Conservation (phyloP, 2,113 vertebrate genomes). For the Atlantisia rogersi region DNA sequence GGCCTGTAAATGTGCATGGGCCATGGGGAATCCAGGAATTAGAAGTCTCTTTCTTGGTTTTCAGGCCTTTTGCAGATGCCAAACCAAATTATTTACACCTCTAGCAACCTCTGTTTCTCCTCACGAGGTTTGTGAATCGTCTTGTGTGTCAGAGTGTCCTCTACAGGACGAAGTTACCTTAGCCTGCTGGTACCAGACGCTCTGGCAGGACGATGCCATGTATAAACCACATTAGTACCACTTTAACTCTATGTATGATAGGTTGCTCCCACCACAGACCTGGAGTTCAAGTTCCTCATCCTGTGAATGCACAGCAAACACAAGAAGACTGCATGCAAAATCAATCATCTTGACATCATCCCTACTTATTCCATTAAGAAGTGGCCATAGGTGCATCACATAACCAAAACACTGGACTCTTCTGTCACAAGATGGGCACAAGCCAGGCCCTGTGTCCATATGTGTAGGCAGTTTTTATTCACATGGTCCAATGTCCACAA, state of each 20-base stretch:
- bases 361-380: not conserved
- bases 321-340: not conserved
- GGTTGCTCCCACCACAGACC: not conserved
- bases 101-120: not conserved
- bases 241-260: not conserved
- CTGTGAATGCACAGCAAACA: not conserved
- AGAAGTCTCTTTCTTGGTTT: not conserved
- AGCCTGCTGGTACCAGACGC: not conserved
- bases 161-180: not conserved
- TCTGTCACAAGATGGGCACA: not conserved
- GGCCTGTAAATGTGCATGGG: not conserved
- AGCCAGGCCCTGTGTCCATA: not conserved
- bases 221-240: not conserved
- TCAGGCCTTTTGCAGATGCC: not conserved
- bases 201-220: not conserved
- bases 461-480: not conserved
- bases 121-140: not conserved
- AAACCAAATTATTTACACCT: not conserved
- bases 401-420: not conserved
- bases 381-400: not conserved
- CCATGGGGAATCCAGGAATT: not conserved
- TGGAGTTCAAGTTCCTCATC: not conserved
- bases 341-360: not conserved
- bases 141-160: not conserved
- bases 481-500: not conserved